phyloP scores from a whole-genome alignment of 1,140 invertebrate species.

The Meloidogyne floridensis region DNA sequence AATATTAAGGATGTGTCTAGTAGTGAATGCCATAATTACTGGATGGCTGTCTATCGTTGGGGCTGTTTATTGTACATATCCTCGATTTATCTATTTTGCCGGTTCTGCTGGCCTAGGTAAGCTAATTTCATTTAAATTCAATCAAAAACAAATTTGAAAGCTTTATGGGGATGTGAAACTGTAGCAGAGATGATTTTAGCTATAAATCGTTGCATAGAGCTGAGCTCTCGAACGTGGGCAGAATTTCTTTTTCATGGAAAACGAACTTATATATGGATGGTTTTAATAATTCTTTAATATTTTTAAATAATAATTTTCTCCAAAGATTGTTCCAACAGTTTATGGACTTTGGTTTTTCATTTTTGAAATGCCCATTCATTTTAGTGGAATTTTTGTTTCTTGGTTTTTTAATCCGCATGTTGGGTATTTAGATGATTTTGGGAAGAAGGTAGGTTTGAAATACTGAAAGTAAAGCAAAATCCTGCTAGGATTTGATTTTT shows the following conservation, averaged over 20 bases:
- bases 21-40: constrained; percentile 32
- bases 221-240: constrained; percentile 22
- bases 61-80: constrained; percentile 35
- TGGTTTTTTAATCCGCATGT: constrained; percentile 59
- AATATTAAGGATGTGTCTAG: background rate
- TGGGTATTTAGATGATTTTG: constrained; percentile 43
- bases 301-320: constrained; percentile 16
- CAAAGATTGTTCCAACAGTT: constrained; percentile 12
- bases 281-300: constrained; percentile 17
- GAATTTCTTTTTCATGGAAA: constrained; percentile 36
- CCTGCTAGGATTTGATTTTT: background rate
- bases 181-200: constrained; percentile 34
- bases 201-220: constrained; percentile 35
- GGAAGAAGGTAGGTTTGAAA: constrained; percentile 15
- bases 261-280: constrained; percentile 38
- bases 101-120: constrained; percentile 27
- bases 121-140: background rate
- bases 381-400: constrained; percentile 37
- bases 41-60: constrained; percentile 34
- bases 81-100: constrained; percentile 34
- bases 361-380: constrained; percentile 49
- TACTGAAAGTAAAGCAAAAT: too few relatives aligned
- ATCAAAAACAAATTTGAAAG: background rate
- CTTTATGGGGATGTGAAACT: constrained; percentile 31
- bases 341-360: constrained; percentile 52